Conservation (phyloP, 2,888 invertebrate species). For the Pristionchus arcanus region DNA sequence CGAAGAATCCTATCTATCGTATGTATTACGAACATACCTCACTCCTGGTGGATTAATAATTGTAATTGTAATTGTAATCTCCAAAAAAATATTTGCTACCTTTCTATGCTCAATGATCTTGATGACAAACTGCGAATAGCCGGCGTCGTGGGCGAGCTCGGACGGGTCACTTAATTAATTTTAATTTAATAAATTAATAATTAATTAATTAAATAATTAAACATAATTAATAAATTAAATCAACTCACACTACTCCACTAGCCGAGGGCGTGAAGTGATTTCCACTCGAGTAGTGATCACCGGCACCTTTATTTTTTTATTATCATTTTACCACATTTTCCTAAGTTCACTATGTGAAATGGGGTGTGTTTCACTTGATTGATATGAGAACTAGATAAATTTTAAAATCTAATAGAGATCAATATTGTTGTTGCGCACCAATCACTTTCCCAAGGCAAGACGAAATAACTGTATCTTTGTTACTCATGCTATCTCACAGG, state of each 20-base stretch:
- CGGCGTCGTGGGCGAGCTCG: not conserved
- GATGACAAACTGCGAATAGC: constrained; percentile 1
- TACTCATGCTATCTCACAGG: too few species aligned
- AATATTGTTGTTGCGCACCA: too few species aligned
- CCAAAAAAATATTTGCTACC: not conserved
- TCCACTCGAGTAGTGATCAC: not conserved
- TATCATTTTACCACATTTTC: not conserved
- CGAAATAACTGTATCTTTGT: too few species aligned
- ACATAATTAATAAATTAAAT: not conserved
- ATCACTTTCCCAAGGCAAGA: too few species aligned
- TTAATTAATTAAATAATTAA: not conserved
- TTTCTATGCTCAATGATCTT: constrained; percentile 24
- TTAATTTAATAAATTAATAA: not conserved
- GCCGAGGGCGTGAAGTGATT: not conserved
- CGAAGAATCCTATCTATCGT: too few species aligned
- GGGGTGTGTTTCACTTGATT: too few species aligned
- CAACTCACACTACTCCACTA: not conserved
- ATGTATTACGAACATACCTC: too few species aligned
- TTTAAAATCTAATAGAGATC: too few species aligned
- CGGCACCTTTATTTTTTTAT: not conserved
- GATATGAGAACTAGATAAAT: too few species aligned
- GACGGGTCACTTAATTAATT: not conserved
- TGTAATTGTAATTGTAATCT: too few species aligned
- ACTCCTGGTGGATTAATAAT: too few species aligned
- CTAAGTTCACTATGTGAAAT: too few species aligned